A percentile compares a stretch with the other conserved stretches of the same genome.
phyloP scores from a whole-genome alignment of 92 coral and sea anemone species.

The Phenganax marumi region DNA sequence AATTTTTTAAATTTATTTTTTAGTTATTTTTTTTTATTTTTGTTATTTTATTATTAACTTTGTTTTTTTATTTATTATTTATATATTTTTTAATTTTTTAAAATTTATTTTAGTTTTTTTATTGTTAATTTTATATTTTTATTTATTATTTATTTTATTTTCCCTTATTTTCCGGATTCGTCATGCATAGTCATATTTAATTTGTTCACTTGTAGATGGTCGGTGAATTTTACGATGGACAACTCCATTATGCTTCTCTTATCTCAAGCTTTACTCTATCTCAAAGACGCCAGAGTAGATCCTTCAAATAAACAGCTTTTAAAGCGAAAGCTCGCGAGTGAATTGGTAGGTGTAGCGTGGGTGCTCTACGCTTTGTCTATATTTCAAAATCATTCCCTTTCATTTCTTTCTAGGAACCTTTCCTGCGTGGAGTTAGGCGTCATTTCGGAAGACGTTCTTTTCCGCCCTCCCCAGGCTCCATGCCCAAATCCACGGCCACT shows the following conservation, averaged over 20 bases:
- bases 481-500: conserved; percentile 60
- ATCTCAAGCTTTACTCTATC: conserved; percentile 91
- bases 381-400: neutral
- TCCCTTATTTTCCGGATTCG: neutral
- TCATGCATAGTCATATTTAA: neutral
- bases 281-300: conserved; percentile 86
- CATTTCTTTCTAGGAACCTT: conserved; percentile 67
- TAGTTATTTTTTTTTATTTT: no score
- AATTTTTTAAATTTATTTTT: no score
- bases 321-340: conserved; percentile 94
- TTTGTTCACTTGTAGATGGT: conserved; percentile 35
- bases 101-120: no score
- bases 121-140: conserved; percentile 9
- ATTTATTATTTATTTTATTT: no score
- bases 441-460: conserved; percentile 84
- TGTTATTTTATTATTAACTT: neutral
- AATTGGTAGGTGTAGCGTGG: conserved; percentile 62
- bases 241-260: conserved; percentile 74
- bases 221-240: conserved; percentile 88
- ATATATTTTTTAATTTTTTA: no score
- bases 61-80: no score
- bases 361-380: neutral
- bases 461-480: conserved; percentile 89
- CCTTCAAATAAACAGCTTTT: conserved; percentile 83
- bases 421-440: conserved; percentile 81